Evolutionary conservation across 2,888 invertebrate species (phyloP), one percentile per base, ranked within the genome.

Genomic region (Drosophila borealis): DNA sequence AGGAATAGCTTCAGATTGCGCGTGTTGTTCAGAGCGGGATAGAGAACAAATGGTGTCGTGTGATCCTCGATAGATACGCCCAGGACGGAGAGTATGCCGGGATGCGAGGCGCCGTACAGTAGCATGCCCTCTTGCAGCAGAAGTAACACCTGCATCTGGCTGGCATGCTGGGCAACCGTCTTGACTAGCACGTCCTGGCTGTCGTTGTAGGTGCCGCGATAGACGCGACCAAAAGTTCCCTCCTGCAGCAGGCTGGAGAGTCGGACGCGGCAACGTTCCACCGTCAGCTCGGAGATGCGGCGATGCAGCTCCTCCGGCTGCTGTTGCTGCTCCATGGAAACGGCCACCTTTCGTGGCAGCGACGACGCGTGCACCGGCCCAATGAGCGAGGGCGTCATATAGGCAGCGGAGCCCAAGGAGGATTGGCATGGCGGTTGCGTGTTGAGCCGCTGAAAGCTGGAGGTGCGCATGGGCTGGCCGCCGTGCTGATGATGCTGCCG

Each of bases 21-120:
- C 89, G 71, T 94, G 92, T 90, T 94, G 81, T 61, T 94, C 92
- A 88, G 93, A 89, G 74, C 94, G 90, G 80, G 93, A 91, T 98
- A 98, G 34, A 98, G 94, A 13, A 98, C 93, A 92, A 97, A 97
- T 0, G 98, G 98, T 19, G 97, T 96, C 0, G 96, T 96, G 89
- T 97, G 96, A 89, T 97, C 97, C 92, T 98, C 97, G 86, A 98
- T 96, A 78, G 97, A 98, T 11, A 97, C 97, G 17, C 97, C 97
- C 64, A 96, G 93, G 19, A 98, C 96, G 3, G 97, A 96, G 56
- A 97, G 94, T 57, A 98, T 95, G 76, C 97, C 94, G 59, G 98
- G 94, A 87, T 94, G 94, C 25, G 94, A 93, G 25, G 94, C 93
- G 0, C 94, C 94, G 78, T 94, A 94, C 45, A 94, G 92, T 91